A percentile compares a stretch with the other conserved stretches of the same genome.
Conservation (phyloP, 2,888 invertebrate genomes). For the Netelia virgata region DNA sequence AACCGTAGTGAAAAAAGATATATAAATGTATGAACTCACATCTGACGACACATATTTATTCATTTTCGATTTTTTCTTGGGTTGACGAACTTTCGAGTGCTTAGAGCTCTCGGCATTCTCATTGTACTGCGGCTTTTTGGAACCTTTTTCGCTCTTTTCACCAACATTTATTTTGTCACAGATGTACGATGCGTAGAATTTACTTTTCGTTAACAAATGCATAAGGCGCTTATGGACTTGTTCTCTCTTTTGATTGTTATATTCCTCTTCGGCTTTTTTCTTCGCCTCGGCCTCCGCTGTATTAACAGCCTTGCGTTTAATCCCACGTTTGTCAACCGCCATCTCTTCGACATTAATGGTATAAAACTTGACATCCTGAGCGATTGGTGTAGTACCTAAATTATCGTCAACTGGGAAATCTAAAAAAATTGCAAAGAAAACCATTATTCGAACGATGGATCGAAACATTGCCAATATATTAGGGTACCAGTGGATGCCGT, state of each 20-base stretch:
- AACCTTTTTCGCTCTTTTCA: not conserved
- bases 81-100: constrained; percentile 11
- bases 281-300: not conserved
- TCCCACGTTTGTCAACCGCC: constrained; percentile 3
- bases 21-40: constrained; percentile 62
- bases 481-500: no score
- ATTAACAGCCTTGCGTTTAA: not conserved
- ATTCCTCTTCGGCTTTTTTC: constrained; percentile 67
- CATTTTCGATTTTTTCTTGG: constrained; percentile 54
- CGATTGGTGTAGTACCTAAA: not conserved
- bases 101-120: constrained; percentile 35
- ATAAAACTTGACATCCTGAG: constrained; percentile 52
- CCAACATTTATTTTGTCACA: constrained; percentile 72
- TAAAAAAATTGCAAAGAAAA: constrained; percentile 3
- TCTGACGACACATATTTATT: constrained; percentile 65
- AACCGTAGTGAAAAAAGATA: not conserved
- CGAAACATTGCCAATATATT: no score
- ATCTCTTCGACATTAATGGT: constrained; percentile 13
- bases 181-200: constrained; percentile 78
- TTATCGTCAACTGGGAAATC: constrained; percentile 32
- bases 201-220: constrained; percentile 78
- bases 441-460: no score
- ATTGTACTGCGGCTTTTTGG: constrained; percentile 1
- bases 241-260: constrained; percentile 74
- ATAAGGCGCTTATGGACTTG: constrained; percentile 79